Evolutionary conservation across 2,113 vertebrate species (phyloP), one percentile per base, ranked within the genome.

Genomic region (Burhinus bistriatus): DNA sequence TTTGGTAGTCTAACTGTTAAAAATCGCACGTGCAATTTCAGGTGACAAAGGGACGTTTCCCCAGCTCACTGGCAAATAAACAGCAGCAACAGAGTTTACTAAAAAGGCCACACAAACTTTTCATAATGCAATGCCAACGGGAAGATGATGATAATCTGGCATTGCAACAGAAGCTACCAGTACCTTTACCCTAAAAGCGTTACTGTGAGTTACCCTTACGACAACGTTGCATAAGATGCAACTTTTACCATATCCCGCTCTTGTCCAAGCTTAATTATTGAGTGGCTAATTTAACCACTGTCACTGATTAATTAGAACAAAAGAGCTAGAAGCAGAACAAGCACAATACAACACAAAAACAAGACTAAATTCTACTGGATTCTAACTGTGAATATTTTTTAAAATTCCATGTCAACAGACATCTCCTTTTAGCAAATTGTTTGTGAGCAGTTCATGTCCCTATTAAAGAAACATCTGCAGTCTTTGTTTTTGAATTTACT

Each of bases 401-500:
- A 6, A 68, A 90, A 87, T 93, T 80, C 87, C 80, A 84, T 10
- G 68, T 93, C 93, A 97, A 95, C 88, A 93, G 93, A 89, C 57
- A 79, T 72, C 95, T 97, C 93, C 92, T 97, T 95, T 93, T 66
- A 80, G 77, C 49, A 89, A 94, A 91, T 22, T 92, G 90, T 96
- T 97, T 96, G 83, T 49, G 93, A 95, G 72, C 51, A 90, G 42
- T 44, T 75, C 62, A 87, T 87, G 95, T 79, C 59, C 68, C 86
- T 88, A 40, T 84, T 73, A 93, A 17, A 90, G 81, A 87, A 96
- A 97, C 92, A 97, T 91, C 94, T 96, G 95, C 80, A 96, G 71
- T 54, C 66, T 90, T 91, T 92, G 80, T 25, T 95, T 91, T 84
- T 76, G 10, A 91, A 78, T 80, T 79, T 91, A 94, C 89, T 93